Base-by-base conservation (phyloP, 2,888 invertebrate species). In the Agrochola lota region DNA sequence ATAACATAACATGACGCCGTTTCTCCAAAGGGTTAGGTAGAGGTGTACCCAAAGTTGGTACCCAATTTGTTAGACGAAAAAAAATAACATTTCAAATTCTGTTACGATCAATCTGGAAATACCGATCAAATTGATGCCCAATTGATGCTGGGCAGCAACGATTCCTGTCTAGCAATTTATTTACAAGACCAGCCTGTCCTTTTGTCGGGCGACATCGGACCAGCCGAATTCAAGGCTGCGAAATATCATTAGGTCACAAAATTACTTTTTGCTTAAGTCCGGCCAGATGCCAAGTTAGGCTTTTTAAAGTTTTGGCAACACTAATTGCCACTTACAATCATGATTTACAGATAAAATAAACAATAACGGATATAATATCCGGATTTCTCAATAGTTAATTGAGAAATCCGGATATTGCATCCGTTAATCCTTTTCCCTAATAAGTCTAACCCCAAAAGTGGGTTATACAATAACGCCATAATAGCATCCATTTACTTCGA, bases 211-310 rank as follows among this genome's bases (percentile, higher is more conserved):
- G 43, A 82, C 43, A 55, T 46, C 23, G 52, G 23, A 8, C 59
- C 9, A 64, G 59, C 11, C 23, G 35, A 83, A 77, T 64, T 83
- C 49, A 77, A 80, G 57, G 49, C 40, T 17, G 15, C n/a, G 23
- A 59, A 63, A 63, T 68, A 59, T 83, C 78, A 77, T 83, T 80
- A 64, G 52, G 52, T 43, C 26, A 69, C 68, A 35, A 63, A 59
- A 77, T 83, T 69, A 64, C 26, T 62, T 80, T 77, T 82, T 67
- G 55, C n/a, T 30, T 23, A 43, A 57, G 15, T 55, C 59, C 57
- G 35, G 52, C 1, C 35, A 64, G 69, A 55, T 69, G 7, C 23
- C 40, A 63, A 62, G 46, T 55, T 30, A 30, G 30, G 15, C 17
- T 43, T 55, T 62, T 82, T 62, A 67, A n/a, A 26, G 67, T 67